Conservation (phyloP, 1,140 invertebrate species). For the Cataglyphis hispanica region DNA sequence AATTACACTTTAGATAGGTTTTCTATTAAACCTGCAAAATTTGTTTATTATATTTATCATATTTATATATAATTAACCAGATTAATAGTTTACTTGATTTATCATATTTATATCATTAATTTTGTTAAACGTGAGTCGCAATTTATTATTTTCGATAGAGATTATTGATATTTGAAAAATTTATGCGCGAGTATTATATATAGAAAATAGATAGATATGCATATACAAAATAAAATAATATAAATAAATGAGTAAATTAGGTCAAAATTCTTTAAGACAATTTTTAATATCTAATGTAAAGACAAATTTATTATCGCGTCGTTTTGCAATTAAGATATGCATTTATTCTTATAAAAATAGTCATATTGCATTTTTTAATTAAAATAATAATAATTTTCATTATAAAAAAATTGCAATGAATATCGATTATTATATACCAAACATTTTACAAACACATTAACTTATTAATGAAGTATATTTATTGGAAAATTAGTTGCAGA, state of each 20-base stretch:
- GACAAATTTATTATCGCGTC: neutral
- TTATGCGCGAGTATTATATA: neutral
- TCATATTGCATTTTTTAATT: too few relatives aligned
- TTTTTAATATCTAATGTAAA: neutral
- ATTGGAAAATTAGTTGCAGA: neutral
- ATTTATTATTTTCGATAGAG: neutral
- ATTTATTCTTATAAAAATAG: neutral
- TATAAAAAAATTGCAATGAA: too few relatives aligned
- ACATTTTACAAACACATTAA: too few relatives aligned
- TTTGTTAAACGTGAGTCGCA: neutral
- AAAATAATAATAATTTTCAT: too few relatives aligned
- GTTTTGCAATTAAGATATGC: neutral
- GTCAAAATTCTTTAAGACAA: neutral
- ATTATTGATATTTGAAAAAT: neutral
- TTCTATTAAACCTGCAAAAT: neutral
- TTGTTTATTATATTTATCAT: neutral
- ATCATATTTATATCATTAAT: neutral
- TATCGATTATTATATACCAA: too few relatives aligned
- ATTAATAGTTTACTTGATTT: neutral
- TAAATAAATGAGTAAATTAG: neutral
- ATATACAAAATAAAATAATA: neutral
- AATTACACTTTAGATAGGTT: conserved; percentile 34
- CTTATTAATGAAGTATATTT: neutral
- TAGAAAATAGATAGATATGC: neutral
- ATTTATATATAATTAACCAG: neutral